Base-by-base conservation (phyloP, 2,888 invertebrate genomes). In the Pristionchus maxplancki region DNA sequence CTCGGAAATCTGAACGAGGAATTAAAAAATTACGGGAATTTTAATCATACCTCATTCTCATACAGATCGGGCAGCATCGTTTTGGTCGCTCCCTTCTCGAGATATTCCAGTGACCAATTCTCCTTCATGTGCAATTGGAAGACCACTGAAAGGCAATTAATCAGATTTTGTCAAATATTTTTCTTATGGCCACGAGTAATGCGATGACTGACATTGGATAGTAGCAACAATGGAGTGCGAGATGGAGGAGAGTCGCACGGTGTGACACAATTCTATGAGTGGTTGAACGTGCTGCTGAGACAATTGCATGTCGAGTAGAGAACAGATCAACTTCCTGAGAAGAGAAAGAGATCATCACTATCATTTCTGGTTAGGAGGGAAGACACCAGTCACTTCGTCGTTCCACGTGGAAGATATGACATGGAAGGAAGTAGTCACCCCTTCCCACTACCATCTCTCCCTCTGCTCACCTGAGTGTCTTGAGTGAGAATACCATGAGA, bases 31-130 rank as follows among this genome's bases (percentile, higher is more conserved):
- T 44, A n/a, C 8, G 50, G 20, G 2, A 31, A 6, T 15, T 40
- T 90, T 28, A 34, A 37, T 40, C 15, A 11, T 28, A 93, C 93
- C 91, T 94, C 93, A 81, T 93, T 93, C 84, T 94, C 94, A 88
- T 91, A 94, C 44, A 93, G 90, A 88, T 95, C 94, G 0, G 95
- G 95, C 48, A 95, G 89, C 17, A 90, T 88, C 1, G 94, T 95
- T 62, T 94, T 93, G n/a, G 92, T 89, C 44, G 88, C 90, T 5
- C 90, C 90, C 48, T 89, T 81, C 34, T 93, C 93, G 44, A 93
- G 88, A 67, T 91, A 90, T 71, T 94, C 93, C 78, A 93, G 90
- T 62, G 93, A 92, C 95, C 95, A 95, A 82, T 91, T 93, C 87
- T 94, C 94, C 81, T 93, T 92, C 15, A 89, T 88, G 20, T 90